Percentiles rank a stretch among this genome's conserved stretches.
These are phyloP conservation scores for Myrmecobius fasciatus DNA, from an alignment of 2,113 vertebrate genomes.

Conservation along the genomic window DNA sequence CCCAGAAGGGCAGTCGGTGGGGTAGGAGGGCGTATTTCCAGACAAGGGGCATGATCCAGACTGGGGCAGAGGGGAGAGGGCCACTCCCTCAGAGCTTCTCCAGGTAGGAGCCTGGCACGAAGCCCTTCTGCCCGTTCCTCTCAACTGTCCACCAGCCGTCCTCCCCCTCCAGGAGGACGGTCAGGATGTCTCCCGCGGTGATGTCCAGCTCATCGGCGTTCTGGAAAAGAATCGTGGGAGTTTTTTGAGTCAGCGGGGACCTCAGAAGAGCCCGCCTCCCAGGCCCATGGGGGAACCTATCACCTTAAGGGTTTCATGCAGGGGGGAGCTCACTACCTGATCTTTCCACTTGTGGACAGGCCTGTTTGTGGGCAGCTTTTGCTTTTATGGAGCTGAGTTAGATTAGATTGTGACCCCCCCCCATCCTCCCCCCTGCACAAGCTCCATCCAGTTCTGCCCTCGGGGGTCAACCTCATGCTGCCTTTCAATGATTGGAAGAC, in stretches of 20 bases:
- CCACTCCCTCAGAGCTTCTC: constrained; percentile 84
- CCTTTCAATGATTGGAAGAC: too few species aligned
- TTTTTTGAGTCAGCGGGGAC: background rate
- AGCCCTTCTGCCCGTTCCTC: constrained; percentile 86
- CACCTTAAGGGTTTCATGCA: background rate
- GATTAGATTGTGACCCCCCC: background rate
- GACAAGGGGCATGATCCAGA: background rate
- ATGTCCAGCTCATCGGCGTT: constrained; percentile 91
- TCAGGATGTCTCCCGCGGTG: constrained; percentile 87
- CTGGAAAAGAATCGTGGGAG: constrained; percentile 79
- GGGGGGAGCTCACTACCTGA: background rate
- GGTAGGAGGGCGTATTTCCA: background rate
- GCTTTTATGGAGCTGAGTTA: background rate
- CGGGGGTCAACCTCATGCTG: background rate
- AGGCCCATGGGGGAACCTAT: background rate
- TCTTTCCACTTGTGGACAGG: background rate
- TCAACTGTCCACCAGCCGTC: constrained; percentile 96
- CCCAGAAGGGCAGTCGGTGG: background rate
- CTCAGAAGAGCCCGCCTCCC: too few species aligned
- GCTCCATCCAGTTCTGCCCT: background rate
- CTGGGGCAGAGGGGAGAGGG: background rate
- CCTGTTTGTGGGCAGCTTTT: background rate
- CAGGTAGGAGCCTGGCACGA: constrained; percentile 95
- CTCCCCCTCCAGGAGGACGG: constrained; percentile 85
- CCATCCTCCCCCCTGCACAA: background rate